phyloP scores from a whole-genome alignment of 2,888 invertebrate species.

The Drosophila ustulata region DNA sequence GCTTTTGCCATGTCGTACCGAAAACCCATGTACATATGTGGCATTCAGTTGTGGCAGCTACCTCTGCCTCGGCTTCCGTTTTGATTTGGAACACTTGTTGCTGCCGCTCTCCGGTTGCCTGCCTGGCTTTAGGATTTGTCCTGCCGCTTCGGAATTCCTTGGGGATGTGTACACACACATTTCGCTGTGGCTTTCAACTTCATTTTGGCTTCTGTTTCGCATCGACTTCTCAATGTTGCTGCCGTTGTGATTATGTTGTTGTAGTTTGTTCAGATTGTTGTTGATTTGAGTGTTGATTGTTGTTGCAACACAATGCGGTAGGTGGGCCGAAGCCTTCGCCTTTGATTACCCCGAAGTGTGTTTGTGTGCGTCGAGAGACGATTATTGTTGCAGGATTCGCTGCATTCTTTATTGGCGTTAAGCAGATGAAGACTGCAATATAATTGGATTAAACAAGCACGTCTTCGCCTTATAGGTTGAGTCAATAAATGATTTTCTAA shows the following conservation, averaged over 20 bases:
- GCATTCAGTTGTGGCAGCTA: slow-evolving; percentile 49
- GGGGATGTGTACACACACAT: slow-evolving; percentile 66
- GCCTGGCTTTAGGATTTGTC: slow-evolving; percentile 62
- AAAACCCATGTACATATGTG: slow-evolving; percentile 79
- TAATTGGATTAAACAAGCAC: neutral
- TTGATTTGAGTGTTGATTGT: slow-evolving; percentile 78
- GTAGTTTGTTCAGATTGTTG: slow-evolving; percentile 77
- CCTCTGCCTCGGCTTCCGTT: slow-evolving; percentile 54
- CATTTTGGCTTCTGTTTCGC: slow-evolving; percentile 40
- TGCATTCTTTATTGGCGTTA: neutral
- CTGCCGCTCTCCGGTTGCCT: slow-evolving; percentile 14
- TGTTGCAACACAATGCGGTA: slow-evolving; percentile 67
- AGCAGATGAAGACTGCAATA: neutral
- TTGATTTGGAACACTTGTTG: slow-evolving; percentile 76
- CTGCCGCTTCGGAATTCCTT: slow-evolving; percentile 67
- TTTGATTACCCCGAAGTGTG: slow-evolving; percentile 58
- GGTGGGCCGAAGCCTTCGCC: slow-evolving; percentile 52
- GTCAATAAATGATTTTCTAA: neutral
- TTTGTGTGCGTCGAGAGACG: neutral
- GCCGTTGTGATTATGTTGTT: slow-evolving; percentile 69
- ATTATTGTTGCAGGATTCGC: slow-evolving; percentile 5
- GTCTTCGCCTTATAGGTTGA: neutral
- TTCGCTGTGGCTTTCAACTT: slow-evolving; percentile 43
- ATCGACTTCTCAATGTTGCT: neutral
- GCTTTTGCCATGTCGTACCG: slow-evolving; percentile 77